Evolutionary conservation across 2,113 vertebrate genomes (phyloP).

Genomic region (Carlito syrichta): DNA sequence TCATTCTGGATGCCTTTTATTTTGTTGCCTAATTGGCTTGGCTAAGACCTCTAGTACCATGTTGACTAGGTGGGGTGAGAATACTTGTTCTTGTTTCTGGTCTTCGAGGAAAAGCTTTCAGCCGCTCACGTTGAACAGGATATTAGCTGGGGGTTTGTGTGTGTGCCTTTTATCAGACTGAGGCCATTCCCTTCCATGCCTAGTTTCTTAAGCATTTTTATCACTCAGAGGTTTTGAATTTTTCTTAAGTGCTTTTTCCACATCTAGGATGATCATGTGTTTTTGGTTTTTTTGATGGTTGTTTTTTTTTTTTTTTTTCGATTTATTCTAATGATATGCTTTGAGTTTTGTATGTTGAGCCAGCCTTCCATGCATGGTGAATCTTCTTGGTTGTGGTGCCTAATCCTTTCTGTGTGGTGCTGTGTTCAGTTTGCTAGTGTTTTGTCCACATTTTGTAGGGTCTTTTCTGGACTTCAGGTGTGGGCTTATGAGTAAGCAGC

Average conservation of each 20-base stretch:
- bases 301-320: no score
- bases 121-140: neutral
- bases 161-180: neutral
- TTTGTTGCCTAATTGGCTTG: neutral
- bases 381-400: neutral
- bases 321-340: neutral
- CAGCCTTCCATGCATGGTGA: neutral
- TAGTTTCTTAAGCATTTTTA: neutral
- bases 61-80: no score
- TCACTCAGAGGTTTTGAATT: neutral
- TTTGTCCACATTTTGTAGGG: neutral
- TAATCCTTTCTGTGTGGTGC: neutral
- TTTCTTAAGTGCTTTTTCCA: neutral
- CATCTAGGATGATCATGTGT: neutral
- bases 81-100: neutral
- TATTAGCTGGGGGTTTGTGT: neutral
- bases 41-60: neutral
- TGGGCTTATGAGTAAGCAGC: neutral
- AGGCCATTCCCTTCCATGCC: neutral
- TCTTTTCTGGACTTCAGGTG: neutral
- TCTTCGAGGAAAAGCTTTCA: neutral
- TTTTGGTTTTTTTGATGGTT: no score
- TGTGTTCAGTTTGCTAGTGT: neutral
- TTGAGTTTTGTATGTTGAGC: neutral
- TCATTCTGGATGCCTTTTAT: neutral